Percentiles rank a stretch among this genome's conserved stretches.
Evolutionary conservation across 2,888 invertebrate genomes (phyloP).

Genomic region (Microplitis manilae): DNA sequence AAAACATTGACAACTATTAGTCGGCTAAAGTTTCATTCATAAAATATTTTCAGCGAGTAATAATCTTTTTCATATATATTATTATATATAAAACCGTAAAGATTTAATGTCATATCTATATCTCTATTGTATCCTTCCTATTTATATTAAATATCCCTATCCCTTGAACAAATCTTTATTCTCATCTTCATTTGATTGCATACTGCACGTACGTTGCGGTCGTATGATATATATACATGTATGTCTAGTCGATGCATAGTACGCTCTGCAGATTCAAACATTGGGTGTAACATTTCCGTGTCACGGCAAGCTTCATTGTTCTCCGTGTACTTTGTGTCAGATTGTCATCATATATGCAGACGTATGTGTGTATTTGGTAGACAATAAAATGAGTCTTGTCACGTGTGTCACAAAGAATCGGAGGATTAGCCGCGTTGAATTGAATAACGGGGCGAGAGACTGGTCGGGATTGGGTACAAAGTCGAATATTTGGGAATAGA

Average conservation of each 20-base stretch:
- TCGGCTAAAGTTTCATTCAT: not conserved
- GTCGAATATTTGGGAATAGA: constrained; percentile 36
- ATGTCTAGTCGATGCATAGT: not conserved
- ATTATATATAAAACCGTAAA: not conserved
- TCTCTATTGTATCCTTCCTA: not conserved
- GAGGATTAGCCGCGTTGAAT: constrained; percentile 35
- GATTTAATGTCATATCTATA: not conserved
- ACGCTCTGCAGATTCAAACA: constrained; percentile 5
- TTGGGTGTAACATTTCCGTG: constrained; percentile 28
- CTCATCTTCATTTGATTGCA: constrained; percentile 1
- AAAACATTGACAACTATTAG: not conserved
- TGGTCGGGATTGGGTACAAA: constrained; percentile 11
- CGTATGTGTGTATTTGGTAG: constrained; percentile 12
- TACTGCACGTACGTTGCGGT: not conserved
- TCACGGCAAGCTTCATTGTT: constrained; percentile 26
- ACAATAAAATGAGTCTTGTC: constrained; percentile 41
- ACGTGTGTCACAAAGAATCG: constrained; percentile 32
- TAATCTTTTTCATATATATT: not conserved
- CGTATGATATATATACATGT: not conserved
- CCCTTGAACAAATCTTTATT: constrained; percentile 18
- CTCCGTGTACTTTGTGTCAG: constrained; percentile 25
- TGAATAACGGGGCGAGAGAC: constrained; percentile 25
- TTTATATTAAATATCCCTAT: not conserved
- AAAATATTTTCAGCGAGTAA: not conserved
- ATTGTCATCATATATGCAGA: constrained; percentile 21